Evolutionary conservation across 1,140 invertebrate genomes (phyloP), one percentile per base, ranked within the genome.

Genomic region (Tyrophagus putrescentiae): DNA sequence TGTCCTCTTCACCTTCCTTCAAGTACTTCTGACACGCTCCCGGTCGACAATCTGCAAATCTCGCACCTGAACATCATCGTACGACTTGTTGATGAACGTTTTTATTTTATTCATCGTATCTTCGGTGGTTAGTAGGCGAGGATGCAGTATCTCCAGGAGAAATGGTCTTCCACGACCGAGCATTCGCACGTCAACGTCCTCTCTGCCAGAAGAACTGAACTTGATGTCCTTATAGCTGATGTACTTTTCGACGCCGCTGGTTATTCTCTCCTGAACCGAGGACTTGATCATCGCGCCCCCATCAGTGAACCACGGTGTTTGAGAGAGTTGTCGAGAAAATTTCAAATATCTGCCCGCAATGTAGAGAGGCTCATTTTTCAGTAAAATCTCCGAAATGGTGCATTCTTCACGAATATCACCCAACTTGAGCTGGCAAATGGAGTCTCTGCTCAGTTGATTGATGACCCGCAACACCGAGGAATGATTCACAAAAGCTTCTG

Each of bases 221-320:
- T 71, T 84, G 79, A 66, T 72, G 78, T 76, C 71, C 66, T 79
- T 75, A 52, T 76, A 72, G 68, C 72, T 71, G 18, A 80, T 74
- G 48, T 53, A 77, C 29, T 70, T 77, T 66, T 68, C 77, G 67
- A 67, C 73, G 69, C 42, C 71, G 50, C 77, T 74, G 66, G 83
- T 83, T 45, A 97, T 83, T 18, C 91, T 77, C 72, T 97, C 92
- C 74, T 96, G 85, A 1, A 97, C 85, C 0, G 91, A 96, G 25
- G 80, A 80, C 64, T 85, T 82, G 72, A 85, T 80, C 64, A 84
- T 82, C 60, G 83, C 78, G 0, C 88, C 89, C 11, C 63, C 64
- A 65, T 87, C 80, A 42, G 95, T 73, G 25, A 94, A 70, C 92
- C 93, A 98, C 0, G 92, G 91, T 0, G 91, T 94, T 75, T 98